Conservation (phyloP, 37 sponge, comb jelly and placozoan species). For the Cliona cf. orientalis region DNA sequence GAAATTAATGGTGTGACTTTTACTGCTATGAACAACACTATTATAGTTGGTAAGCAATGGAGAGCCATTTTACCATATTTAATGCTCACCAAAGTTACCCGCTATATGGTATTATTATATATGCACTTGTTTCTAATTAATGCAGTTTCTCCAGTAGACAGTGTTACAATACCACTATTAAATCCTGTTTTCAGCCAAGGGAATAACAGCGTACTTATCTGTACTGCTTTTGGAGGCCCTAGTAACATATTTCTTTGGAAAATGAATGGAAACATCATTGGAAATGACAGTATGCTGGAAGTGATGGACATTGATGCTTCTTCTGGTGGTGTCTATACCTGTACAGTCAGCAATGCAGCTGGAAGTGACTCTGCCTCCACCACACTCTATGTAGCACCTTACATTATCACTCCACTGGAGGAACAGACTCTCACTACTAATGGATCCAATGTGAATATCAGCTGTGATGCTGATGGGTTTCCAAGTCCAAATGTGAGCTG, state of each 20-base stretch:
- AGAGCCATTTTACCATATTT: too few species aligned
- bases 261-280: background rate
- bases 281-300: too few species aligned
- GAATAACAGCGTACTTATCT: constrained; percentile 32
- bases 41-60: too few species aligned
- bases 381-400: constrained; percentile 14
- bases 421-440: background rate
- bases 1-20: too few species aligned
- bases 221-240: constrained; percentile 64
- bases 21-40: background rate
- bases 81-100: too few species aligned
- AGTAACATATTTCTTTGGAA: constrained; percentile 47
- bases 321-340: constrained; percentile 69
- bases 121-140: too few species aligned
- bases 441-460: constrained; percentile 1
- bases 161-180: background rate
- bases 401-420: background rate
- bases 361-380: constrained; percentile 16
- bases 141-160: constrained; percentile 27
- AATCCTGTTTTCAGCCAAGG: background rate
- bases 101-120: too few species aligned
- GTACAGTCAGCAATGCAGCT: constrained; percentile 66
- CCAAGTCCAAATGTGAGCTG: constrained; percentile 24
- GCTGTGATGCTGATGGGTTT: constrained; percentile 57
- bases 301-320: background rate